Evolutionary conservation across 2,113 vertebrate species (phyloP).

Genomic region (Megaleporinus macrocephalus): DNA sequence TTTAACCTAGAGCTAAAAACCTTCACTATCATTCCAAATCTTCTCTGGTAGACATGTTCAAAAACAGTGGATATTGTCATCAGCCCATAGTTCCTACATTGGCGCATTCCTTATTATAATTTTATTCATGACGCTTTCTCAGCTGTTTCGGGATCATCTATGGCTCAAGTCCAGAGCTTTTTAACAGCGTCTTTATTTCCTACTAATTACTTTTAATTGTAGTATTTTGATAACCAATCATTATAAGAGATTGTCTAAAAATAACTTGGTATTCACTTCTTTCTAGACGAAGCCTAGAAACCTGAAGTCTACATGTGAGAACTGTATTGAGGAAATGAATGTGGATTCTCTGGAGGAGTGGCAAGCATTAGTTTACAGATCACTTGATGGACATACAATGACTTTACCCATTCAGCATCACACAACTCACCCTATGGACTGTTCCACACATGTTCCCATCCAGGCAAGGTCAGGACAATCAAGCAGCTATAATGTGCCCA

Average conservation of each 20-base stretch:
- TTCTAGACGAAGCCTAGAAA: neutral
- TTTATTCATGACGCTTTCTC: neutral
- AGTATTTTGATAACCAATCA: neutral
- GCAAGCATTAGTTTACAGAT: neutral
- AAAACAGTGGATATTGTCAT: too few relatives aligned
- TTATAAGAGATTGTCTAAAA: neutral
- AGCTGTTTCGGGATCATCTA: too few relatives aligned
- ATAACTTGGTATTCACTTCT: neutral
- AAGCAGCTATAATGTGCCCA: constrained; percentile 32
- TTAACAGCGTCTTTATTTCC: too few relatives aligned
- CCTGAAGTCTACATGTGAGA: neutral
- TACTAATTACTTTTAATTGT: neutral
- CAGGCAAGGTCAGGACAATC: constrained; percentile 39
- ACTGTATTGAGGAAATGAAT: neutral
- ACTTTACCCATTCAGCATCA: constrained; percentile 2
- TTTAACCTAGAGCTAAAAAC: too few relatives aligned
- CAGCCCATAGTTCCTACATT: too few relatives aligned
- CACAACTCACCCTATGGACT: neutral
- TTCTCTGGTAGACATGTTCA: too few relatives aligned
- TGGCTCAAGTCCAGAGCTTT: too few relatives aligned
- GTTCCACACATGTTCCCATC: constrained; percentile 38
- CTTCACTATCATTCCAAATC: too few relatives aligned
- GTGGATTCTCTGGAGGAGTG: neutral
- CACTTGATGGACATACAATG: neutral
- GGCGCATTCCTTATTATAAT: too few relatives aligned